These are phyloP conservation scores for Numenius arquata DNA, from an alignment of 2,113 vertebrate genomes.

Conservation along the genomic window DNA sequence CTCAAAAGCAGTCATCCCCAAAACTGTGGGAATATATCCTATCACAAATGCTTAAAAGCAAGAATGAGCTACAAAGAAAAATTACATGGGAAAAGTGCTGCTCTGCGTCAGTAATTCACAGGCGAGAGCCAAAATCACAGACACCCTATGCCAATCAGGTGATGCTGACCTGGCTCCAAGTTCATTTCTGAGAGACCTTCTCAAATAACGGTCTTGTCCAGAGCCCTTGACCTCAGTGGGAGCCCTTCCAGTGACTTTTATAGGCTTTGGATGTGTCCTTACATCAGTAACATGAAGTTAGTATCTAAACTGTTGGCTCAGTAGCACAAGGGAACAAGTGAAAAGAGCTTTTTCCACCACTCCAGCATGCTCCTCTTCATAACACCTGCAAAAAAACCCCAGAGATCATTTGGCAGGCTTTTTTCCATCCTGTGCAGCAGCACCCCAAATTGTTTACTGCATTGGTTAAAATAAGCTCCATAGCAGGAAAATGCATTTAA, in stretches of 20 bases:
- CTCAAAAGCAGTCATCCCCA: background rate
- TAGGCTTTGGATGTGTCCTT: background rate
- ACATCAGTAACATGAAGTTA: fast-evolving
- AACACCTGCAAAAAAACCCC: background rate
- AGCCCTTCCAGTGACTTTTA: background rate
- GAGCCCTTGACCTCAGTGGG: background rate
- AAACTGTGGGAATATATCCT: background rate
- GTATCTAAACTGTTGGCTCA: background rate
- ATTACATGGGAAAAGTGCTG: background rate
- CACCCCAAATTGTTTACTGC: background rate
- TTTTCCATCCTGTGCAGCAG: background rate
- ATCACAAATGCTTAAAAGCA: fast-evolving
- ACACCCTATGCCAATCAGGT: background rate
- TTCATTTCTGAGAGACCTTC: fast-evolving
- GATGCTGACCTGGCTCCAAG: background rate
- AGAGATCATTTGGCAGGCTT: background rate
- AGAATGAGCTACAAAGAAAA: background rate
- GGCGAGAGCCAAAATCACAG: background rate
- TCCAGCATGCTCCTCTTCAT: background rate
- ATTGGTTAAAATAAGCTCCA: too few relatives aligned
- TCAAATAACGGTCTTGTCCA: background rate
- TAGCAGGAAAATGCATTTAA: background rate
- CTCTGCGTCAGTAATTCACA: background rate
- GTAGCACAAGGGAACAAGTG: background rate
- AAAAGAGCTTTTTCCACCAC: background rate